Evolutionary conservation across 2,797 vertebrate species (phyloP).

Genomic region (Denticeps clupeoides): DNA sequence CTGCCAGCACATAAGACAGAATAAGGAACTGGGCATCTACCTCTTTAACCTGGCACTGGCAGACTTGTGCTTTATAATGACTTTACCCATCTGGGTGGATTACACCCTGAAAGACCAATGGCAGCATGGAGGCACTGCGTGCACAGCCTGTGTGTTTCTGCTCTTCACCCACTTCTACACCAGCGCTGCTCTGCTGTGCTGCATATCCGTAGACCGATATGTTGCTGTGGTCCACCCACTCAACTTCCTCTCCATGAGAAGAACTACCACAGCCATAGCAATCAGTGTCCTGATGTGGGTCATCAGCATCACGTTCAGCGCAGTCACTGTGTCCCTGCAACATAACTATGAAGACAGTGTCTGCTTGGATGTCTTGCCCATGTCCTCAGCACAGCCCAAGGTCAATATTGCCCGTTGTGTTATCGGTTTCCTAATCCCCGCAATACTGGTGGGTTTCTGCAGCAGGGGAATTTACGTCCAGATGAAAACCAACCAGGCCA

Average conservation of each 20-base stretch:
- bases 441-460: slow-evolving; percentile 60
- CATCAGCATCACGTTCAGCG: slow-evolving; percentile 58
- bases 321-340: slow-evolving; percentile 42
- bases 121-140: slow-evolving; percentile 46
- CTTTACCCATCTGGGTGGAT: slow-evolving; percentile 70
- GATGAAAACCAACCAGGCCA: slow-evolving; percentile 66
- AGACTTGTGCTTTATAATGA: slow-evolving; percentile 65
- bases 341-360: slow-evolving; percentile 28
- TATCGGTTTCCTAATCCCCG: slow-evolving; percentile 61
- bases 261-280: slow-evolving; percentile 46
- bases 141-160: slow-evolving; percentile 55
- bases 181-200: slow-evolving; percentile 70
- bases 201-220: slow-evolving; percentile 75
- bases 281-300: slow-evolving; percentile 60
- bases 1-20: slow-evolving; percentile 65
- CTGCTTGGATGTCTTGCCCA: slow-evolving; percentile 67
- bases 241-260: slow-evolving; percentile 54
- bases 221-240: slow-evolving; percentile 76
- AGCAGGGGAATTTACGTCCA: slow-evolving; percentile 60
- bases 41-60: slow-evolving; percentile 74
- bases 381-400: slow-evolving; percentile 38
- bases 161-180: slow-evolving; percentile 77
- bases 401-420: slow-evolving; percentile 54
- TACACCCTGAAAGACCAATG: slow-evolving; percentile 64
- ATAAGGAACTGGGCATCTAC: slow-evolving; percentile 76